These are phyloP conservation scores for Gandaritis pyraliata DNA, from an alignment of 2,888 invertebrate genomes.

Conservation along the genomic window DNA sequence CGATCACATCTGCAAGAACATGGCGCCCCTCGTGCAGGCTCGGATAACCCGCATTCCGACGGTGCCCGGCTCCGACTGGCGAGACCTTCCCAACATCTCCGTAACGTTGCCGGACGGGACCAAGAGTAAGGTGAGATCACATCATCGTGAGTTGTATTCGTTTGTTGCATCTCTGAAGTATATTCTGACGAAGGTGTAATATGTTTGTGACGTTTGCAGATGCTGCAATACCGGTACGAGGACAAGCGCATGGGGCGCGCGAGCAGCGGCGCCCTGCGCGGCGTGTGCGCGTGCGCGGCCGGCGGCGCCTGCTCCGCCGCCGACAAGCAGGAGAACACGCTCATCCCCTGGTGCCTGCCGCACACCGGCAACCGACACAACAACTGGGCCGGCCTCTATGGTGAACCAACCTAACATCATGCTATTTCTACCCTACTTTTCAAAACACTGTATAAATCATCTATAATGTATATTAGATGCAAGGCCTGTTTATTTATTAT, in stretches of 20 bases:
- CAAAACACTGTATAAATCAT: too few relatives aligned
- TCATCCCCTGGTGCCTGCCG: constrained; percentile 95
- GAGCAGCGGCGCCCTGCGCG: constrained; percentile 80
- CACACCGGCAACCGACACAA: constrained; percentile 94
- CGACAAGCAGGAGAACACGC: constrained; percentile 91
- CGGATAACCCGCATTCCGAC: constrained; percentile 91
- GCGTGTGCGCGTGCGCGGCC: constrained; percentile 91
- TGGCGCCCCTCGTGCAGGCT: constrained; percentile 91
- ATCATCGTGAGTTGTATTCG: background rate
- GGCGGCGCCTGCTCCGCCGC: constrained; percentile 86
- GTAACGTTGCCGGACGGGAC: constrained; percentile 89
- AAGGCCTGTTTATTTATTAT: too few relatives aligned
- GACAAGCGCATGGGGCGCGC: constrained; percentile 79
- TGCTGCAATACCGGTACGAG: constrained; percentile 76
- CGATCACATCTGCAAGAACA: constrained; percentile 94
- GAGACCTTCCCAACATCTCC: constrained; percentile 92
- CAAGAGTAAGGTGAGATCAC: constrained; percentile 76
- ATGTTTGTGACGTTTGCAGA: constrained; percentile 43
- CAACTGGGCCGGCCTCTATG: constrained; percentile 94
- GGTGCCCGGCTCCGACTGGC: constrained; percentile 92
- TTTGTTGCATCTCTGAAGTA: too few relatives aligned
- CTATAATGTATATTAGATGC: too few relatives aligned
- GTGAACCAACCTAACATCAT: constrained; percentile 44
- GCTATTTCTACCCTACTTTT: too few relatives aligned
- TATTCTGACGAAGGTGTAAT: too few relatives aligned